Percentiles rank a stretch among this genome's conserved stretches.
phyloP scores from a whole-genome alignment of 2,113 vertebrate species.

The Myodes glareolus region DNA sequence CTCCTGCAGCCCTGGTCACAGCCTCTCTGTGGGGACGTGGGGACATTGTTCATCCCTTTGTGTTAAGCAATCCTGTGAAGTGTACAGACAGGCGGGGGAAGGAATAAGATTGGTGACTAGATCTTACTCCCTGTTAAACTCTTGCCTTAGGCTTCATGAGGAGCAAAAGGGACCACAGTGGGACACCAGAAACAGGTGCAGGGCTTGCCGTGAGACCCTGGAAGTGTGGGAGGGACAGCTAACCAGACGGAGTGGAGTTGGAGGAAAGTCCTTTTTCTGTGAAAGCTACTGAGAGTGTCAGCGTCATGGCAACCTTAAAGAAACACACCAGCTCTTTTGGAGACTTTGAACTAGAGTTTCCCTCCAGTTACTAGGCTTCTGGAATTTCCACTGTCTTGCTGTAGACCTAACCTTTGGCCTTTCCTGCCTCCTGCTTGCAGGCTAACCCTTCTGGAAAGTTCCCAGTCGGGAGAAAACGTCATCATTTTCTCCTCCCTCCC shows the following conservation, averaged over 20 bases:
- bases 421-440: neutral
- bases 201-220: neutral
- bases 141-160: neutral
- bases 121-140: neutral
- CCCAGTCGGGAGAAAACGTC: neutral
- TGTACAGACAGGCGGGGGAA: neutral
- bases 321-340: neutral
- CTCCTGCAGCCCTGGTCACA: neutral
- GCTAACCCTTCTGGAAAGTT: neutral
- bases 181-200: neutral
- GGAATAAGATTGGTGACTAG: neutral
- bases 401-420: constrained; percentile 2
- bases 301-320: neutral
- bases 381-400: neutral
- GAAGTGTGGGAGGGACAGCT: neutral
- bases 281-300: neutral
- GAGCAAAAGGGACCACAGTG: neutral
- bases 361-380: neutral
- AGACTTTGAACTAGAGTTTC: constrained; percentile 47
- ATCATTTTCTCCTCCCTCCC: neutral
- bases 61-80: neutral
- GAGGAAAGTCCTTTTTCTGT: too few species aligned
- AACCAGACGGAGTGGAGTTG: neutral
- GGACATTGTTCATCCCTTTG: neutral
- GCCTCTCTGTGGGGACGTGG: neutral